phyloP scores from a whole-genome alignment of 2,113 vertebrate species.

The Neodontobutis hainanensis region DNA sequence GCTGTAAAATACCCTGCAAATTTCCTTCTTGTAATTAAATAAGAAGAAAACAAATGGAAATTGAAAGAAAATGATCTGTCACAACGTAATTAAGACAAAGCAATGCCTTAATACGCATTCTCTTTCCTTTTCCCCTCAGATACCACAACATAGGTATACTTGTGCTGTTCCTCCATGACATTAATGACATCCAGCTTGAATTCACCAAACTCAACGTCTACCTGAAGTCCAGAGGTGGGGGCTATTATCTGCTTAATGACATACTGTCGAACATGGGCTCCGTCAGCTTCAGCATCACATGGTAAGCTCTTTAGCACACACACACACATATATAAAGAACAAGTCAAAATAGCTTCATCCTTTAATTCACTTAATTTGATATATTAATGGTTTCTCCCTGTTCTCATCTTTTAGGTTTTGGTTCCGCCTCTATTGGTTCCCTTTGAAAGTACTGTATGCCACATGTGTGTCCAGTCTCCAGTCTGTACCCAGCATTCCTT shows the following conservation, averaged over 20 bases:
- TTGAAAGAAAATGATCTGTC: background rate
- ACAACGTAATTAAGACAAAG: background rate
- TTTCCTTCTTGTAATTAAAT: constrained; percentile 10
- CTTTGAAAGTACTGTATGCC: constrained; percentile 93
- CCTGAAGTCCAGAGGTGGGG: constrained; percentile 88
- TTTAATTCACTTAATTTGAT: background rate
- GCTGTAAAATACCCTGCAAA: background rate
- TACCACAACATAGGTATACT: constrained; percentile 95
- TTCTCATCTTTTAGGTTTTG: constrained; percentile 86
- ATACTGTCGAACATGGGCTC: constrained; percentile 86
- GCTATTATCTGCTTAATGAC: constrained; percentile 83
- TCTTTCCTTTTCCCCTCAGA: constrained; percentile 63
- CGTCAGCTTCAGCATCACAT: constrained; percentile 88
- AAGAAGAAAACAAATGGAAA: background rate
- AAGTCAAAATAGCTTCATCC: background rate
- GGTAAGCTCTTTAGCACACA: constrained; percentile 73
- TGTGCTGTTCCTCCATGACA: constrained; percentile 93
- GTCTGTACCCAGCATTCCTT: constrained; percentile 87
- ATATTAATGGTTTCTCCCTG: background rate
- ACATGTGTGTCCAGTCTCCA: constrained; percentile 89
- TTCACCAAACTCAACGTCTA: constrained; percentile 97
- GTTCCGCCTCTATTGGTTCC: constrained; percentile 99
- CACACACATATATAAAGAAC: too few relatives aligned
- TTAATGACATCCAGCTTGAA: constrained; percentile 91
- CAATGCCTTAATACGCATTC: background rate